Percentiles rank a stretch among this genome's conserved stretches.
Conservation (phyloP, 2,113 vertebrate genomes). For the Pelodiscus sinensis region DNA sequence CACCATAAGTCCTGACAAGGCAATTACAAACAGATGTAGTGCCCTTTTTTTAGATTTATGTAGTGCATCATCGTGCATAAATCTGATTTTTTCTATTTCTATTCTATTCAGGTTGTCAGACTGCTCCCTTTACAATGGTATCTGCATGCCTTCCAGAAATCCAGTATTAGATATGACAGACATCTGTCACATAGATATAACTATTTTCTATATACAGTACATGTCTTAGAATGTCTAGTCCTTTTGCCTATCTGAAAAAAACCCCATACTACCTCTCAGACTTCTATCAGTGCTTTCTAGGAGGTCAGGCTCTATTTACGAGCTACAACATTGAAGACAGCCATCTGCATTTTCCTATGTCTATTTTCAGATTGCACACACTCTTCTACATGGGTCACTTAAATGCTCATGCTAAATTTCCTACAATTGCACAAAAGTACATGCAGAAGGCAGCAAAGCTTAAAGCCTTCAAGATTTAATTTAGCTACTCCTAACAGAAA, state of each 20-base stretch:
- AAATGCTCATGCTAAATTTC: constrained; percentile 33
- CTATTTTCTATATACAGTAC: neutral
- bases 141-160: neutral
- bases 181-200: neutral
- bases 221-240: neutral
- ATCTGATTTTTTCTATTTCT: neutral
- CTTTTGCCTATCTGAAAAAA: constrained; percentile 4
- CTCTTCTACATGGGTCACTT: neutral
- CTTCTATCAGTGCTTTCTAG: neutral
- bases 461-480: neutral
- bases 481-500: neutral
- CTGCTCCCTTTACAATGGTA: neutral
- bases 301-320: neutral
- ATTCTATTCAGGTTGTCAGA: neutral
- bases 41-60: neutral
- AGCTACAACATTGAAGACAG: neutral
- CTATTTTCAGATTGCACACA: neutral
- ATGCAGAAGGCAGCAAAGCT: neutral
- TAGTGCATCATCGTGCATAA: neutral
- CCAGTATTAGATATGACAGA: neutral
- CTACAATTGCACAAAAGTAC: neutral
- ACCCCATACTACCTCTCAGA: neutral
- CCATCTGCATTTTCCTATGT: neutral
- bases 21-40: neutral
- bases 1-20: neutral